These are phyloP conservation scores for Drosophila pseudoobscura DNA, from an alignment of 1,140 invertebrate species.

Conservation along the genomic window DNA sequence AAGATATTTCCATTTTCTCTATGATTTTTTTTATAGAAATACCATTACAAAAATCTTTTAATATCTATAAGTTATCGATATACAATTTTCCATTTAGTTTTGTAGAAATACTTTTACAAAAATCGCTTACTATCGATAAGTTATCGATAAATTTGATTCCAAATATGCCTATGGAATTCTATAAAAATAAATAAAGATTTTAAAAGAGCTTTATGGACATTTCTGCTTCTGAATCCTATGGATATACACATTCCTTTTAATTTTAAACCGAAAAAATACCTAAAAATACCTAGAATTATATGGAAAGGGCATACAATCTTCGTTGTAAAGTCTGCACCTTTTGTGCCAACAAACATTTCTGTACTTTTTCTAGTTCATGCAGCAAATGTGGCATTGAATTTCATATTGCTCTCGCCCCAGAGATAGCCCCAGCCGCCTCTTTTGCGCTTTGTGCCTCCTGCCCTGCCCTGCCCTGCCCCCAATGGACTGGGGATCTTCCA, in stretches of 20 bases:
- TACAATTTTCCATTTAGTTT: not conserved
- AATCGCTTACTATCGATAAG: too few species aligned
- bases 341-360: constrained; percentile 11
- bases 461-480: not conserved
- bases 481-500: constrained; percentile 1
- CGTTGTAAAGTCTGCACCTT: not conserved
- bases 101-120: too few species aligned
- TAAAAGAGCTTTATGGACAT: too few species aligned
- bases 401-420: constrained; percentile 68
- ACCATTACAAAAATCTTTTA: too few species aligned
- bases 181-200: too few species aligned
- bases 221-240: not conserved
- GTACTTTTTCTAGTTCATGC: constrained; percentile 70
- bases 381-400: constrained; percentile 80
- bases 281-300: not conserved
- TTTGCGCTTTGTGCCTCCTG: constrained; percentile 15
- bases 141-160: too few species aligned
- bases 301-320: constrained; percentile 15
- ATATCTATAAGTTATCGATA: too few species aligned
- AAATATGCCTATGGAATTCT: too few species aligned
- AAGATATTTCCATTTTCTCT: not conserved
- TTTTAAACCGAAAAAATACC: too few species aligned
- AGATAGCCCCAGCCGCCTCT: constrained; percentile 20
- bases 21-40: not conserved
- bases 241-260: not conserved